A percentile compares a stretch with the other conserved stretches of the same genome.
These are phyloP conservation scores for Amazona guildingii DNA, from an alignment of 2,113 vertebrate genomes.

Conservation along the genomic window DNA sequence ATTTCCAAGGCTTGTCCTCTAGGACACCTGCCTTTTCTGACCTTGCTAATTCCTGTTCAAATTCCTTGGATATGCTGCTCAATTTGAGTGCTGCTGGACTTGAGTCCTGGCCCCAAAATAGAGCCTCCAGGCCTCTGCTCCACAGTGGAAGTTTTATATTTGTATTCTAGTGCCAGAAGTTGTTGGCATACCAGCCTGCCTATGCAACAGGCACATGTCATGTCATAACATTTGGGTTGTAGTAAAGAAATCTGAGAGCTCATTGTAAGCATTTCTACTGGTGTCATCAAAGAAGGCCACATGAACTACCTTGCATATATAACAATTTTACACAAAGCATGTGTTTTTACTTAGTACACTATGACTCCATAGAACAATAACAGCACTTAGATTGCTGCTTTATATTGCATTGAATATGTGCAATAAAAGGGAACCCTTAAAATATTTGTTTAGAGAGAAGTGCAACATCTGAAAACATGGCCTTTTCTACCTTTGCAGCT, in stretches of 20 bases:
- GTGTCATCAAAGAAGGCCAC: neutral
- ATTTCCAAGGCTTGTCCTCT: neutral
- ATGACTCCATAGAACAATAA: neutral
- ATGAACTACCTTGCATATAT: accelerated
- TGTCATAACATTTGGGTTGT: neutral
- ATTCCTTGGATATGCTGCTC: neutral
- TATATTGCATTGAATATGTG: neutral
- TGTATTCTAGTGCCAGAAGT: neutral
- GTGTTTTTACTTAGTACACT: neutral
- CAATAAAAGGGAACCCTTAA: neutral
- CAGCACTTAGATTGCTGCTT: neutral
- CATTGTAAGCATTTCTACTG: neutral
- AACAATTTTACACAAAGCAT: neutral
- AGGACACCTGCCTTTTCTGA: neutral
- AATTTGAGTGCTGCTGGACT: neutral
- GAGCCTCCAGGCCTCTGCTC: neutral
- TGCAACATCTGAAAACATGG: neutral
- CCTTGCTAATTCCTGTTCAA: neutral
- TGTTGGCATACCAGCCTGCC: neutral
- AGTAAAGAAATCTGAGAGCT: neutral
- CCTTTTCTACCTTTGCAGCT: neutral
- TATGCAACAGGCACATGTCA: neutral
- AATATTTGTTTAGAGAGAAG: neutral
- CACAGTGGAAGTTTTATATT: neutral
- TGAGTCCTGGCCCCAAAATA: neutral